These are phyloP conservation scores for Ifrita kowaldi DNA, from an alignment of 2,113 vertebrate genomes.

Conservation along the genomic window DNA sequence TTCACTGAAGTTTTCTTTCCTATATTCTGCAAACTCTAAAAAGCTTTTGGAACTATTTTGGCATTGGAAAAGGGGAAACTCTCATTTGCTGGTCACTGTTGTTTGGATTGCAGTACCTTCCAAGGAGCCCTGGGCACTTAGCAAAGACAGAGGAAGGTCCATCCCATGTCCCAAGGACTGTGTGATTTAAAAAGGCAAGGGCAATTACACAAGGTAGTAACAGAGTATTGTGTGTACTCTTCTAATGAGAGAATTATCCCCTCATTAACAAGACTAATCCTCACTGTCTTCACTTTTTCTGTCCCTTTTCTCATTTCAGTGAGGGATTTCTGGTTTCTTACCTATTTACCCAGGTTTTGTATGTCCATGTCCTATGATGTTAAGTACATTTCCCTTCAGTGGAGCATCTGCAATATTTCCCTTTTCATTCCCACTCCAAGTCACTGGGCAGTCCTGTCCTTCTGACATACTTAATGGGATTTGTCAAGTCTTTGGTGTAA, in stretches of 20 bases:
- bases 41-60: neutral
- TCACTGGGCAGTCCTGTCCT: neutral
- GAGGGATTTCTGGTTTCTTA: neutral
- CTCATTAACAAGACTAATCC: neutral
- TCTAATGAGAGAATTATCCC: neutral
- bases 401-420: neutral
- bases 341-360: neutral
- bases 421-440: neutral
- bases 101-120: neutral
- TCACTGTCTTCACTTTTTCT: neutral
- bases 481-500: slow-evolving; percentile 34
- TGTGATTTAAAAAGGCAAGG: neutral
- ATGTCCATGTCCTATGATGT: neutral
- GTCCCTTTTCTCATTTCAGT: neutral
- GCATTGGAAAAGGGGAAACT: neutral
- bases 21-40: neutral
- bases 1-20: neutral
- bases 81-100: neutral
- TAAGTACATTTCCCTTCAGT: neutral
- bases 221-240: neutral
- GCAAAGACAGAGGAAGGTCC: neutral
- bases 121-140: neutral
- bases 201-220: neutral
- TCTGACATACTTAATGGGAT: neutral
- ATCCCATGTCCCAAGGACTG: neutral